Evolutionary conservation across 2,888 invertebrate genomes (phyloP).

Genomic region (Calliphora vomitoria): DNA sequence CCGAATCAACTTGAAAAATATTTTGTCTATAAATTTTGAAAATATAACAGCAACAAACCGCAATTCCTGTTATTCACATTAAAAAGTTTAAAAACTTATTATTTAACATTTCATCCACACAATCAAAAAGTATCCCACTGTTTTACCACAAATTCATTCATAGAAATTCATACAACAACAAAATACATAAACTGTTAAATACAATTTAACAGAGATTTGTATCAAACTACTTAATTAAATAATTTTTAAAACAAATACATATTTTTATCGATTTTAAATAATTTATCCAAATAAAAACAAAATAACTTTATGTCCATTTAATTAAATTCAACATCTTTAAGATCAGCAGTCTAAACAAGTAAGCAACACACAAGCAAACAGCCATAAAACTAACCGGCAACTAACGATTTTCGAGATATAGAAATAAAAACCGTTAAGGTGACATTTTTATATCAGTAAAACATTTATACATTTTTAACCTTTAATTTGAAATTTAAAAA

Average conservation of each 20-base stretch:
- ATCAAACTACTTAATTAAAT: not conserved
- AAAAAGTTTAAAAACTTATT: too few relatives aligned
- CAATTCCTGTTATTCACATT: too few relatives aligned
- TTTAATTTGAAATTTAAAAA: slow-evolving; percentile 21
- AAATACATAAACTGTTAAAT: not conserved
- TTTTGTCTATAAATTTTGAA: too few relatives aligned
- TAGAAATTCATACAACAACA: not conserved
- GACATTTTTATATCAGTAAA: slow-evolving; percentile 23
- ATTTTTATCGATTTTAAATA: slow-evolving; percentile 18
- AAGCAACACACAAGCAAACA: not conserved
- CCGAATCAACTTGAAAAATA: too few relatives aligned
- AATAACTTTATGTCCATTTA: slow-evolving; percentile 16
- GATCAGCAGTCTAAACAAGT: not conserved
- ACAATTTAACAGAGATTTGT: not conserved
- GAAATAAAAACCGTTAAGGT: slow-evolving; percentile 5
- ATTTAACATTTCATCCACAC: too few relatives aligned
- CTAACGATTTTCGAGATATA: not conserved
- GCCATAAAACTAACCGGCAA: not conserved
- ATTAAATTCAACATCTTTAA: slow-evolving; percentile 3
- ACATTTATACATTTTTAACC: not conserved
- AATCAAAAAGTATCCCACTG: not conserved
- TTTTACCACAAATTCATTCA: not conserved
- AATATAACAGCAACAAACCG: too few relatives aligned
- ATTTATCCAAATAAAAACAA: not conserved
- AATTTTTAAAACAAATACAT: slow-evolving; percentile 7